These are phyloP conservation scores for Elymnias hypermnestra DNA, from an alignment of 1,140 invertebrate species.

Conservation along the genomic window DNA sequence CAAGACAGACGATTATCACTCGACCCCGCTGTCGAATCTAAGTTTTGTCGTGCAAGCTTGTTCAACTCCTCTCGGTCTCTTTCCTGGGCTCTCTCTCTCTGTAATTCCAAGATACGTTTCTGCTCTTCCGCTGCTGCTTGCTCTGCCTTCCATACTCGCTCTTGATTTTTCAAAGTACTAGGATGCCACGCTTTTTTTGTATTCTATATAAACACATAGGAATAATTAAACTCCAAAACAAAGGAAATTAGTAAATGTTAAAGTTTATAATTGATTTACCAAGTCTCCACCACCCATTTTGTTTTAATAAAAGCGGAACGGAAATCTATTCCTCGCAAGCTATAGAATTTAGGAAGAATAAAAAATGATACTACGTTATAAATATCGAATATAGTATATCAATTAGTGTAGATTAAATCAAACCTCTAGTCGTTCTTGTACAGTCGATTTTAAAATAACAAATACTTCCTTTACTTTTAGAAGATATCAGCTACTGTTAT, in stretches of 20 bases:
- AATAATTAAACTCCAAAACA: neutral
- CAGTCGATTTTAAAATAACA: no score
- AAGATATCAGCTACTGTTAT: no score
- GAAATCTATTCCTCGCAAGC: no score
- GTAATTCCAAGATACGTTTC: slow-evolving; percentile 80
- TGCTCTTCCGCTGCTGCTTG: slow-evolving; percentile 83
- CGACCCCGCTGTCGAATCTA: slow-evolving; percentile 73
- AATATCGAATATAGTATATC: no score
- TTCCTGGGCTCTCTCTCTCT: slow-evolving; percentile 82
- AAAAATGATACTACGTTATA: no score
- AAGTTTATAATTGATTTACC: slow-evolving; percentile 24
- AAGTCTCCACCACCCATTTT: slow-evolving; percentile 42
- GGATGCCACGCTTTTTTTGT: slow-evolving; percentile 89
- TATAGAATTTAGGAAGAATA: no score
- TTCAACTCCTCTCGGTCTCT: slow-evolving; percentile 81
- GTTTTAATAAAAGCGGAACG: no score
- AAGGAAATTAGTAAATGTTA: neutral
- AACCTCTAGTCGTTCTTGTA: no score
- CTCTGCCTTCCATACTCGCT: slow-evolving; percentile 87
- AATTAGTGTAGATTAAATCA: no score
- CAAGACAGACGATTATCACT: slow-evolving; percentile 87
- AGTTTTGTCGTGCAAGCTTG: slow-evolving; percentile 78
- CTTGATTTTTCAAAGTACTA: slow-evolving; percentile 86
- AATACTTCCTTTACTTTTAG: no score
- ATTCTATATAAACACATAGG: slow-evolving; percentile 69